A percentile compares a stretch with the other conserved stretches of the same genome.
phyloP scores from a whole-genome alignment of 2,888 invertebrate species.

The Oscheius sp. region DNA sequence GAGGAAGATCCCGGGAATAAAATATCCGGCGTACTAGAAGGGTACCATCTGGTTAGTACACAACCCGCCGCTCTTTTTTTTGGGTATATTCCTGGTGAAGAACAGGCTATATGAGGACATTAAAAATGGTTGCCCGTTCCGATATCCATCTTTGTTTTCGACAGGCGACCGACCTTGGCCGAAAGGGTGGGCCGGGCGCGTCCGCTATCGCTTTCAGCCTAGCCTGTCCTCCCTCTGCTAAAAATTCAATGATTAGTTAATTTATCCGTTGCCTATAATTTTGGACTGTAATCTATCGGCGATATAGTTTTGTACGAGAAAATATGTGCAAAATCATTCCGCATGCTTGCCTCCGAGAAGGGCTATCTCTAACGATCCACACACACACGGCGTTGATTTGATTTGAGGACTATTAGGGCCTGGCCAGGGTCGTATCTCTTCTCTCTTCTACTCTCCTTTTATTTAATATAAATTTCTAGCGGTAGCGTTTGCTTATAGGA shows the following conservation, averaged over 20 bases:
- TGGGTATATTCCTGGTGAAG: no score
- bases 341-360: conserved; percentile 21
- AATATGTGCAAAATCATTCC: conserved; percentile 17
- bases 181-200: neutral
- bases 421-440: conserved; percentile 1
- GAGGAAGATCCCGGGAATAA: no score
- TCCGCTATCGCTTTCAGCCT: conserved; percentile 33
- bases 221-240: conserved; percentile 14
- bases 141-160: conserved; percentile 35
- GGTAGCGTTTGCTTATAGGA: conserved; percentile 31
- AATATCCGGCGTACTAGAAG: no score
- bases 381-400: conserved; percentile 18
- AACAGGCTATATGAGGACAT: no score
- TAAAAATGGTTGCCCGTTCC: neutral
- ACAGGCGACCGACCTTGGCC: conserved; percentile 33
- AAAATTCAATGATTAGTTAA: no score
- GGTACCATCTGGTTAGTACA: no score
- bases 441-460: neutral
- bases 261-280: no score
- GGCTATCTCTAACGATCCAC: conserved; percentile 33
- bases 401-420: conserved; percentile 25
- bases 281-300: no score
- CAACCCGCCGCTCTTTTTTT: no score
- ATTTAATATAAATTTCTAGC: no score
- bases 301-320: neutral